Conservation (phyloP, 2,888 invertebrate genomes). For the Arctia plantaginis region DNA sequence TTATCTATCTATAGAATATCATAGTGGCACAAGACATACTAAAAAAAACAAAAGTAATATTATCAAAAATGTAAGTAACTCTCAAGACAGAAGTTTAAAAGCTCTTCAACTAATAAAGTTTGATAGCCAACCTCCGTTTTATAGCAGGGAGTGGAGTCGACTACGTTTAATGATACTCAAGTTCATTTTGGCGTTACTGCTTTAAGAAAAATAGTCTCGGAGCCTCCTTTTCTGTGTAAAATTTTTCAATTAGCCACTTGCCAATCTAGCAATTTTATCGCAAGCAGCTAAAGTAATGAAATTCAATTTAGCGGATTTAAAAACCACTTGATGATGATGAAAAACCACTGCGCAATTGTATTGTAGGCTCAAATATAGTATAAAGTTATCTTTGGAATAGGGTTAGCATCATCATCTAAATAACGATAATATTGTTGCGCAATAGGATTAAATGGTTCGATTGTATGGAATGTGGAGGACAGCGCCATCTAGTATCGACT, state of each 20-base stretch:
- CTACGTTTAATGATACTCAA: conserved; percentile 2
- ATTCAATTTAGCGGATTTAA: not conserved
- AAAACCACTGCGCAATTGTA: not conserved
- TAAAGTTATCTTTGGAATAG: too few relatives aligned
- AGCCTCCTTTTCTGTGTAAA: not conserved
- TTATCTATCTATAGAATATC: not conserved
- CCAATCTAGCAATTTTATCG: not conserved
- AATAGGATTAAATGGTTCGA: too few relatives aligned
- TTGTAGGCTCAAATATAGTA: too few relatives aligned
- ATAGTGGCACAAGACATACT: not conserved
- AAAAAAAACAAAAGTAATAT: conserved; percentile 3
- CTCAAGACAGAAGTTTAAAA: conserved; percentile 16
- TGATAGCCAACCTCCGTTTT: conserved; percentile 19
- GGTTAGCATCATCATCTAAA: too few relatives aligned
- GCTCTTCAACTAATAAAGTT: conserved; percentile 30
- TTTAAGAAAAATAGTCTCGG: not conserved
- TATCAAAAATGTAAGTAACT: conserved; percentile 37
- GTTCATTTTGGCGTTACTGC: conserved; percentile 4
- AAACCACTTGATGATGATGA: too few relatives aligned
- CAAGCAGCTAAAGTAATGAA: not conserved
- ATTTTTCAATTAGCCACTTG: not conserved
- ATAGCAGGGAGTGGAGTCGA: conserved; percentile 2
- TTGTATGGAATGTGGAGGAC: too few relatives aligned
- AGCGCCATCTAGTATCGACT: too few relatives aligned
- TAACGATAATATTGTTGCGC: too few relatives aligned